Percentiles rank a stretch among this genome's conserved stretches.
phyloP scores from a whole-genome alignment of 2,113 vertebrate genomes.

The Lepisosteus oculatus region DNA sequence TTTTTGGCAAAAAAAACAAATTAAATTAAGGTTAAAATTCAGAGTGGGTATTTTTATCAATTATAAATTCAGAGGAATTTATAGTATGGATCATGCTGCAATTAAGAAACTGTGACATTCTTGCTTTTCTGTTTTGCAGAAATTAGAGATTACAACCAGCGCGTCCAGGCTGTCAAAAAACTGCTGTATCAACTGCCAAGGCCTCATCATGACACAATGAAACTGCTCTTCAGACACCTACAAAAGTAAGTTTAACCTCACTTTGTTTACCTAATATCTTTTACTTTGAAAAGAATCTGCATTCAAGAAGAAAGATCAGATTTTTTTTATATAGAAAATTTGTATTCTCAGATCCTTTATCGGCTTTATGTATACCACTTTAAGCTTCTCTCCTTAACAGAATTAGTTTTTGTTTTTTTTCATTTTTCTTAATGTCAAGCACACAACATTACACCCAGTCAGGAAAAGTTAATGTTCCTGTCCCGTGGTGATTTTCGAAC shows the following conservation, averaged over 20 bases:
- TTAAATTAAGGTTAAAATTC: too few relatives aligned
- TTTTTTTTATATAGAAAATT: constrained; percentile 6
- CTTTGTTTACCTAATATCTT: not conserved
- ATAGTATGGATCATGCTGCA: too few relatives aligned
- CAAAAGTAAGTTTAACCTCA: constrained; percentile 69
- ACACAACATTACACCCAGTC: not conserved
- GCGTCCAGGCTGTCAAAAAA: constrained; percentile 70
- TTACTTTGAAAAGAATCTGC: constrained; percentile 6
- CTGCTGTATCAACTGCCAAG: constrained; percentile 79
- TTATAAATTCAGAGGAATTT: too few relatives aligned
- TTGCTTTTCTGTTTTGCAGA: constrained; percentile 57
- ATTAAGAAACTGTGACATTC: not conserved
- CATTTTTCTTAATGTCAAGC: not conserved
- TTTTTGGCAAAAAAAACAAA: too few relatives aligned
- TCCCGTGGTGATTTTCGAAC: too few relatives aligned
- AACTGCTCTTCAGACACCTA: constrained; percentile 83
- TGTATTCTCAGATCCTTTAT: constrained; percentile 1
- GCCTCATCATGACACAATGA: constrained; percentile 89
- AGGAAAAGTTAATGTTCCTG: not conserved
- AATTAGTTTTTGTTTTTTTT: not conserved
- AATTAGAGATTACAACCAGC: constrained; percentile 65
- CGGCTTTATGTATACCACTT: not conserved
- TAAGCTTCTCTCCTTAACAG: not conserved
- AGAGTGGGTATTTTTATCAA: too few relatives aligned
- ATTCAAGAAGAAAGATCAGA: constrained; percentile 15